phyloP scores from a whole-genome alignment of 2,797 vertebrate genomes.

The Anguilla megastoma region DNA sequence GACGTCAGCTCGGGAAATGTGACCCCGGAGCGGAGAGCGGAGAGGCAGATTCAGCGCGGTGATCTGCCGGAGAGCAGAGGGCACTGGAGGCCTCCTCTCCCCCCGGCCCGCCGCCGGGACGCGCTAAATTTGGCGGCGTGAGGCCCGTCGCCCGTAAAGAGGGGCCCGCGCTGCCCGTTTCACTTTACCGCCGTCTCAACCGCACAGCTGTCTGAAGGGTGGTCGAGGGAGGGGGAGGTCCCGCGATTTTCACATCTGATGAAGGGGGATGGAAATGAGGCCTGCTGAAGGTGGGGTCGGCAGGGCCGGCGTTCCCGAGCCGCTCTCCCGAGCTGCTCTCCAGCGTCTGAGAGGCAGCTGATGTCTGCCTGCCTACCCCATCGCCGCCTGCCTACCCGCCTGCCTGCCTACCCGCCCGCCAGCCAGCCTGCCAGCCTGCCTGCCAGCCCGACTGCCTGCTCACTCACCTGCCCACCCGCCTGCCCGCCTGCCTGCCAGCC shows the following conservation, averaged over 20 bases:
- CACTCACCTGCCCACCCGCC: too few species aligned
- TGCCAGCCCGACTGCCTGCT: too few species aligned
- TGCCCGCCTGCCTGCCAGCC: too few species aligned
- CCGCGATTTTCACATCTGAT: constrained; percentile 62
- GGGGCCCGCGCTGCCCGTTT: constrained; percentile 46
- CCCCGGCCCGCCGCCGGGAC: constrained; percentile 60
- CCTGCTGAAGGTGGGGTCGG: not conserved
- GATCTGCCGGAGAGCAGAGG: constrained; percentile 50
- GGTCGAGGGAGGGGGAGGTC: constrained; percentile 31
- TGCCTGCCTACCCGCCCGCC: too few species aligned
- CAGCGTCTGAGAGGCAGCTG: constrained; percentile 37
- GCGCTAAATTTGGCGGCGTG: constrained; percentile 52
- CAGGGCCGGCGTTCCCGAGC: constrained; percentile 24
- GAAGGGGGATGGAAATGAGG: constrained; percentile 55
- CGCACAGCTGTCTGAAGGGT: constrained; percentile 51
- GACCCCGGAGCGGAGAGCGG: not conserved
- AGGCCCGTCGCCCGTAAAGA: constrained; percentile 51
- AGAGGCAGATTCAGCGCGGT: constrained; percentile 18
- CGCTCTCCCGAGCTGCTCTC: constrained; percentile 27
- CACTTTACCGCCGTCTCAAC: constrained; percentile 51
- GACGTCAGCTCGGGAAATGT: not conserved
- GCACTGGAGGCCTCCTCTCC: constrained; percentile 54
- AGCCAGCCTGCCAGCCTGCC: too few species aligned
- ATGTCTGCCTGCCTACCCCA: too few species aligned
- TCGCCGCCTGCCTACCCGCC: too few species aligned